phyloP scores from a whole-genome alignment of 2,113 vertebrate genomes.

The Nesogale talazaci region DNA sequence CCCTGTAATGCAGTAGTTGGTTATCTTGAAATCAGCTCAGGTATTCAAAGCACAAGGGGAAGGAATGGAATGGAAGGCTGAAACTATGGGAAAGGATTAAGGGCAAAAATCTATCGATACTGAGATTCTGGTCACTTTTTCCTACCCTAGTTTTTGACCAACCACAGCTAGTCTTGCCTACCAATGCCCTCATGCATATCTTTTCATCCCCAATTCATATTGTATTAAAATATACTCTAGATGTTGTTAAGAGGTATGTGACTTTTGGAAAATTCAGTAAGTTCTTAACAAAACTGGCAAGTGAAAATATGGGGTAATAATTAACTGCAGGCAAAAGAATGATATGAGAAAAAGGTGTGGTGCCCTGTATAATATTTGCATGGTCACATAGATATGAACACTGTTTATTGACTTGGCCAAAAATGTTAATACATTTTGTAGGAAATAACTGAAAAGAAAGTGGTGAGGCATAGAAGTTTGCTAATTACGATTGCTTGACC shows the following conservation, averaged over 20 bases:
- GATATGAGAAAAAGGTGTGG: not conserved
- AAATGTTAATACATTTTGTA: not conserved
- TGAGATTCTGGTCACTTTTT: not conserved
- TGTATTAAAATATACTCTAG: slow-evolving; percentile 21
- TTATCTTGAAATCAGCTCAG: not conserved
- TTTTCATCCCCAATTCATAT: not conserved
- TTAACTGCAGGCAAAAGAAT: not conserved
- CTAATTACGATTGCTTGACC: not conserved
- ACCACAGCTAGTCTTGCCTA: not conserved
- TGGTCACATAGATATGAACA: not conserved
- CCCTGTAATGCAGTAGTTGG: not conserved
- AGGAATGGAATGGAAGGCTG: not conserved
- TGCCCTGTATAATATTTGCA: not conserved
- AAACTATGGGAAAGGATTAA: not conserved
- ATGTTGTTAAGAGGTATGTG: not conserved
- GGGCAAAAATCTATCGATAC: not conserved
- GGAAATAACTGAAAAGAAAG: not conserved
- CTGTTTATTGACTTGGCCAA: not conserved
- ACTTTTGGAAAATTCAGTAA: not conserved
- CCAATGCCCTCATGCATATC: not conserved
- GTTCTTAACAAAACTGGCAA: not conserved
- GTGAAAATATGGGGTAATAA: not conserved
- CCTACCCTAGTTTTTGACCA: not conserved
- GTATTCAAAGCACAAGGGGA: not conserved
- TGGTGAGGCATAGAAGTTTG: not conserved